Percentiles rank a stretch among this genome's conserved stretches.
Evolutionary conservation across 2,797 vertebrate species (phyloP).

Genomic region (Galago senegalensis): DNA sequence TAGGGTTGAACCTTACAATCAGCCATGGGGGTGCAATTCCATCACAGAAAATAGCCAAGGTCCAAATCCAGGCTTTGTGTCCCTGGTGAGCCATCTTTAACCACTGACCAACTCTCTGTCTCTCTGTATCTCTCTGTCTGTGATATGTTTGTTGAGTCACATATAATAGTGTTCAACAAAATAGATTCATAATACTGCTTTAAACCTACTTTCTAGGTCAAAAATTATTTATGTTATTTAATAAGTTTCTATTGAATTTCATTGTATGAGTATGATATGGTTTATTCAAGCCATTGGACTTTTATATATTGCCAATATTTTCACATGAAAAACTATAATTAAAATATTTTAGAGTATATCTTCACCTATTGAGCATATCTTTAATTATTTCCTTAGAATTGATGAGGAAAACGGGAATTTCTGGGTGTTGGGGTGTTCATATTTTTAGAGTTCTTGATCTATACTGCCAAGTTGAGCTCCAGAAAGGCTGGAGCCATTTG

Average conservation of each 20-base stretch:
- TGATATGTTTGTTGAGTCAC: neutral
- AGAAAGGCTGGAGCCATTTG: neutral
- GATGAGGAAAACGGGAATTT: neutral
- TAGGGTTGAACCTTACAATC: neutral
- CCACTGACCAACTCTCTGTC: neutral
- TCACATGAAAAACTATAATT: neutral
- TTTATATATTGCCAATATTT: neutral
- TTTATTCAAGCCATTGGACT: neutral
- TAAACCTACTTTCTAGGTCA: neutral
- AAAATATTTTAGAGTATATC: neutral
- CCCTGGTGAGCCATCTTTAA: neutral
- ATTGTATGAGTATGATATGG: neutral
- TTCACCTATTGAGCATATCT: neutral
- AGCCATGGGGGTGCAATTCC: neutral
- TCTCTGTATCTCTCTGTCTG: neutral
- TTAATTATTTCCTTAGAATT: conserved; percentile 1
- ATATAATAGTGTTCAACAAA: neutral
- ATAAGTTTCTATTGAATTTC: neutral
- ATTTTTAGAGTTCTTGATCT: neutral
- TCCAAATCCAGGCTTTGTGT: neutral
- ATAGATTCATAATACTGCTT: neutral
- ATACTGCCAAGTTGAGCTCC: neutral
- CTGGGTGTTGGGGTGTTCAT: neutral
- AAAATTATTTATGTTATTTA: neutral
- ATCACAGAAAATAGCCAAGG: neutral